A percentile compares a stretch with the other conserved stretches of the same genome.
These are phyloP conservation scores for Chesias legatella DNA, from an alignment of 2,888 invertebrate species.

Conservation along the genomic window DNA sequence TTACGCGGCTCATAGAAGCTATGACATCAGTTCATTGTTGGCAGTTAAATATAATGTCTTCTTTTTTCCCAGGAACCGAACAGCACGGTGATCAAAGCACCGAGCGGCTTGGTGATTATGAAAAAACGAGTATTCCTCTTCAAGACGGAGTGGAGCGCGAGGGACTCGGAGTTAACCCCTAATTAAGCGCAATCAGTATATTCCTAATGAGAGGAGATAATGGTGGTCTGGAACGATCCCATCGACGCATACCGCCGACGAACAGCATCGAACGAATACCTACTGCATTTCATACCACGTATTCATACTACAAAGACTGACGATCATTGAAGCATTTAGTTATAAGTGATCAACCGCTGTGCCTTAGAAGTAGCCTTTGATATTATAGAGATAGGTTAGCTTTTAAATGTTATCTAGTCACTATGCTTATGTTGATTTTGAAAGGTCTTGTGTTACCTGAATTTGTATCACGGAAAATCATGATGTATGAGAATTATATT, in stretches of 20 bases:
- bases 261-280: conserved; percentile 62
- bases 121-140: conserved; percentile 73
- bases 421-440: conserved; percentile 50
- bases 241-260: conserved; percentile 72
- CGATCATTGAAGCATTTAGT: conserved; percentile 71
- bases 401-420: conserved; percentile 75
- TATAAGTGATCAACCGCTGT: conserved; percentile 69
- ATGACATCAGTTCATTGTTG: conserved; percentile 22
- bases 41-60: conserved; percentile 42
- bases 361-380: conserved; percentile 65
- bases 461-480: conserved; percentile 24
- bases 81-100: conserved; percentile 73
- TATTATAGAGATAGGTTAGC: conserved; percentile 33
- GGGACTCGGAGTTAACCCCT: conserved; percentile 69
- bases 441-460: conserved; percentile 26
- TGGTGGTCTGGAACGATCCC: conserved; percentile 74
- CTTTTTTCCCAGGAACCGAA: conserved; percentile 67
- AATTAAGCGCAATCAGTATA: conserved; percentile 81
- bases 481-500: conserved; percentile 25
- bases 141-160: conserved; percentile 64
- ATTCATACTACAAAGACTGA: conserved; percentile 73
- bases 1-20: conserved; percentile 30
- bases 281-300: conserved; percentile 67
- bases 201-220: conserved; percentile 79
- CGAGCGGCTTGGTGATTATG: conserved; percentile 74